These are phyloP conservation scores for Varanus salvator DNA, from an alignment of 2,113 vertebrate genomes.

Conservation along the genomic window DNA sequence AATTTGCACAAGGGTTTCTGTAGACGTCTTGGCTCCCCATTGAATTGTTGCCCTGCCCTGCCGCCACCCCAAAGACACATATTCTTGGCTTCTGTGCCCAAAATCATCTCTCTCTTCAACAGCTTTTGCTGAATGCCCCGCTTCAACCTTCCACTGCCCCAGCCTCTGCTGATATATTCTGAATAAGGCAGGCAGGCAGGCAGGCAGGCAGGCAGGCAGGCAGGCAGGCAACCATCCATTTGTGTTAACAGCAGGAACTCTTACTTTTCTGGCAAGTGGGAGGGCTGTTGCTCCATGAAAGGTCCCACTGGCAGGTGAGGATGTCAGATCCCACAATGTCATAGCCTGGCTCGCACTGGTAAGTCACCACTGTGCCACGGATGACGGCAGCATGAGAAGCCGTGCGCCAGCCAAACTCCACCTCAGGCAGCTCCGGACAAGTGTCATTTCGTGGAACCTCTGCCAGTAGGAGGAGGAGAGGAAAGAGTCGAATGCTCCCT, in stretches of 20 bases:
- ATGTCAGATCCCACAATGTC: slow-evolving; percentile 92
- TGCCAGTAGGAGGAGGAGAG: slow-evolving; percentile 57
- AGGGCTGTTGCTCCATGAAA: slow-evolving; percentile 91
- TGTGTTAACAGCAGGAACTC: slow-evolving; percentile 14
- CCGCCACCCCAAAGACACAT: neutral
- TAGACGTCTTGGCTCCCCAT: neutral
- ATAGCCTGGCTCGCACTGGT: slow-evolving; percentile 92
- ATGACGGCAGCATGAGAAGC: slow-evolving; percentile 89
- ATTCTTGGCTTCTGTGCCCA: neutral
- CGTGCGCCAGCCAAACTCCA: slow-evolving; percentile 90
- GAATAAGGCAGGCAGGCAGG: neutral
- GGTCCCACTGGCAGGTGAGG: slow-evolving; percentile 94
- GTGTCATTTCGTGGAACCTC: slow-evolving; percentile 94
- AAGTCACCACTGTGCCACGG: slow-evolving; percentile 91
- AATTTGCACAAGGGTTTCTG: neutral
- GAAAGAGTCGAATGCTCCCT: neutral
- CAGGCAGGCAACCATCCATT: neutral
- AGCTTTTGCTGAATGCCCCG: neutral
- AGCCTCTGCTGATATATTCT: neutral
- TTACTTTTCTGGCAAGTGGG: slow-evolving; percentile 91
- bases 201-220: neutral
- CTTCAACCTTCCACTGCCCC: neutral
- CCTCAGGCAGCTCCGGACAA: slow-evolving; percentile 85
- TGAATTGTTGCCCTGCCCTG: too few species aligned
- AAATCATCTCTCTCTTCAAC: neutral